A percentile compares a stretch with the other conserved stretches of the same genome.
Conservation (phyloP, 2,888 invertebrate species). For the Drosophila mercatorum region DNA sequence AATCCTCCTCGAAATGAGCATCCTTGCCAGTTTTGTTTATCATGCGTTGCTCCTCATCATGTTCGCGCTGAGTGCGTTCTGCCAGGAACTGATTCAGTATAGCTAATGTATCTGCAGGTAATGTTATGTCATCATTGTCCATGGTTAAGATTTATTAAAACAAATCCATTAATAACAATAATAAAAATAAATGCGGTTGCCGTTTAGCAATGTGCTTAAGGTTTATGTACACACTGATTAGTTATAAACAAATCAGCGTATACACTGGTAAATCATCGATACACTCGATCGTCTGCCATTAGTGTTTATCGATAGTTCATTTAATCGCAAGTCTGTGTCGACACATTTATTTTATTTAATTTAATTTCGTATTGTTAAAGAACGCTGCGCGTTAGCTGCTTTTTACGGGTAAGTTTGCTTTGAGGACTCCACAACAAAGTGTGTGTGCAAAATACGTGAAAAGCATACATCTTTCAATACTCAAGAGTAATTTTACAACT, state of each 20-base stretch:
- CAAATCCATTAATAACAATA: conserved; percentile 11
- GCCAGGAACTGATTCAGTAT: conserved; percentile 91
- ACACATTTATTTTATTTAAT: conserved; percentile 48
- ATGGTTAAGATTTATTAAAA: conserved; percentile 16
- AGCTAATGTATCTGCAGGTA: conserved; percentile 90
- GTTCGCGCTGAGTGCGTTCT: conserved; percentile 88
- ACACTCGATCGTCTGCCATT: not conserved
- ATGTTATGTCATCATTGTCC: conserved; percentile 86
- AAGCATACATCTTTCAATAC: not conserved
- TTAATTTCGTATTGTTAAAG: conserved; percentile 37
- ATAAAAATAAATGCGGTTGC: conserved; percentile 4
- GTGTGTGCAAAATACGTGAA: not conserved
- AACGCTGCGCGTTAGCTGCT: conserved; percentile 34
- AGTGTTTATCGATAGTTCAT: conserved; percentile 34
- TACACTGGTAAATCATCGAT: conserved; percentile 31
- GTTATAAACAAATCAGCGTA: not conserved
- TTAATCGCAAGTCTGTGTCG: conserved; percentile 40
- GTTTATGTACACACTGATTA: conserved; percentile 35
- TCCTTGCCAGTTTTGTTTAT: conserved; percentile 83
- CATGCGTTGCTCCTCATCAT: conserved; percentile 85
- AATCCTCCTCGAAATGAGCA: conserved; percentile 90
- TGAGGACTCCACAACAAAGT: not conserved
- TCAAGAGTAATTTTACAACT: conserved; percentile 5
- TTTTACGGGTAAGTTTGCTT: conserved; percentile 36
- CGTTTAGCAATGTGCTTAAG: conserved; percentile 3